These are phyloP conservation scores for Trachythela sp. DNA, from an alignment of 64 coral and sea anemone genomes.

Conservation along the genomic window DNA sequence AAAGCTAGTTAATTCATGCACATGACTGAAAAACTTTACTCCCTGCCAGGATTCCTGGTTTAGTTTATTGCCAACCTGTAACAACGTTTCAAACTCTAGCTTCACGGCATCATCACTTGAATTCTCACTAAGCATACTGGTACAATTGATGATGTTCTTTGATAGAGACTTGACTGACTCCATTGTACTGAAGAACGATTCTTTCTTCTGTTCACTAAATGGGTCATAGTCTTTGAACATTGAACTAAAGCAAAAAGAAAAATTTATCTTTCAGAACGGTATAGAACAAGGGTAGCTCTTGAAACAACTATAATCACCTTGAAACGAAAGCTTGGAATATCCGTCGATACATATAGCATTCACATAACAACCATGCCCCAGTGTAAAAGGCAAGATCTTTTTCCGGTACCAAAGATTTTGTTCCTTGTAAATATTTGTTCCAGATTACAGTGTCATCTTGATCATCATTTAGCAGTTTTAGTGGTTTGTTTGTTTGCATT, in stretches of 20 bases:
- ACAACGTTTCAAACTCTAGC: slow-evolving; percentile 61
- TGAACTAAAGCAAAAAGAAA: slow-evolving; percentile 54
- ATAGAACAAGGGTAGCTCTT: not conserved
- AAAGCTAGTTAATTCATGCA: too few species aligned
- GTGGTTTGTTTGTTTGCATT: slow-evolving; percentile 75
- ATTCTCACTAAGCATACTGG: not conserved
- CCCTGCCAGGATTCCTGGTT: too few species aligned
- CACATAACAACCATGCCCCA: slow-evolving; percentile 77
- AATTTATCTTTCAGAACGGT: not conserved
- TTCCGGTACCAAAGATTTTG: slow-evolving; percentile 54
- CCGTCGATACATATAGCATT: slow-evolving; percentile 91
- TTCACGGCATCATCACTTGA: not conserved
- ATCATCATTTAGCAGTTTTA: slow-evolving; percentile 57
- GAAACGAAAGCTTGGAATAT: slow-evolving; percentile 77
- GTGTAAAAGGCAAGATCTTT: slow-evolving; percentile 54
- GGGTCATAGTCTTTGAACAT: slow-evolving; percentile 84
- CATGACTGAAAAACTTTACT: too few species aligned
- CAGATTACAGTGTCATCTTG: slow-evolving; percentile 57
- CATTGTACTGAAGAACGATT: slow-evolving; percentile 61
- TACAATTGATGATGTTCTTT: slow-evolving; percentile 36
- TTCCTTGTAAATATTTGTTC: slow-evolving; percentile 58
- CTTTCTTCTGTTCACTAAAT: slow-evolving; percentile 79
- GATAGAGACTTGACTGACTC: slow-evolving; percentile 57
- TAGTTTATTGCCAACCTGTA: slow-evolving; percentile 79
- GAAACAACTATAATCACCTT: slow-evolving; percentile 49